These are phyloP conservation scores for Phasia obesa DNA, from an alignment of 2,888 invertebrate genomes.

Conservation along the genomic window DNA sequence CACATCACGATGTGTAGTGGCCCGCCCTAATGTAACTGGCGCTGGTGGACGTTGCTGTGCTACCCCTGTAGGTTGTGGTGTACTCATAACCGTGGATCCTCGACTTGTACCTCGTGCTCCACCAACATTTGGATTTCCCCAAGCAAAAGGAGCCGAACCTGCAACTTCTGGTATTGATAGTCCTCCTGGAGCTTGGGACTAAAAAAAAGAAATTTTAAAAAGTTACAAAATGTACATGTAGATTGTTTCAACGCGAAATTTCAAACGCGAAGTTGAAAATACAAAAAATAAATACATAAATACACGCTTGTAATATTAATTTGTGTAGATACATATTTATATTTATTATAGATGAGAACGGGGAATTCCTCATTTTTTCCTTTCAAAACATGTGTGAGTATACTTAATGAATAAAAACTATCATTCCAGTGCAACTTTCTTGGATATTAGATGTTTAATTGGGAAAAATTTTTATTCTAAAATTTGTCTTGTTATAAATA, in stretches of 20 bases:
- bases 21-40: slow-evolving; percentile 73
- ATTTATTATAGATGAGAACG: too few relatives aligned
- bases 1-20: slow-evolving; percentile 74
- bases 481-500: too few relatives aligned
- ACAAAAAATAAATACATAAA: too few relatives aligned
- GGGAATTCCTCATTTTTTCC: too few relatives aligned
- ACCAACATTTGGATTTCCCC: slow-evolving; percentile 69
- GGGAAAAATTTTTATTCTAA: too few relatives aligned
- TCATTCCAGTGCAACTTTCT: too few relatives aligned
- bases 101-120: slow-evolving; percentile 60
- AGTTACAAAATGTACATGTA: not conserved
- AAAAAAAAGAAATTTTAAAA: not conserved
- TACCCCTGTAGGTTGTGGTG: slow-evolving; percentile 66
- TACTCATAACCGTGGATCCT: slow-evolving; percentile 63
- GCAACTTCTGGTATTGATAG: not conserved
- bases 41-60: slow-evolving; percentile 73
- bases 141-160: slow-evolving; percentile 43
- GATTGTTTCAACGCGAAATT: not conserved
- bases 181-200: slow-evolving; percentile 11
- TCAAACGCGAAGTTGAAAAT: not conserved
- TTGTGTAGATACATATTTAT: too few relatives aligned
- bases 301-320: too few relatives aligned
- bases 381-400: too few relatives aligned
- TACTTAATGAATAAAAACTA: too few relatives aligned
- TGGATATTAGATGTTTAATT: too few relatives aligned